Conservation (phyloP, 2,797 vertebrate species). For the Molossus alvarezi region DNA sequence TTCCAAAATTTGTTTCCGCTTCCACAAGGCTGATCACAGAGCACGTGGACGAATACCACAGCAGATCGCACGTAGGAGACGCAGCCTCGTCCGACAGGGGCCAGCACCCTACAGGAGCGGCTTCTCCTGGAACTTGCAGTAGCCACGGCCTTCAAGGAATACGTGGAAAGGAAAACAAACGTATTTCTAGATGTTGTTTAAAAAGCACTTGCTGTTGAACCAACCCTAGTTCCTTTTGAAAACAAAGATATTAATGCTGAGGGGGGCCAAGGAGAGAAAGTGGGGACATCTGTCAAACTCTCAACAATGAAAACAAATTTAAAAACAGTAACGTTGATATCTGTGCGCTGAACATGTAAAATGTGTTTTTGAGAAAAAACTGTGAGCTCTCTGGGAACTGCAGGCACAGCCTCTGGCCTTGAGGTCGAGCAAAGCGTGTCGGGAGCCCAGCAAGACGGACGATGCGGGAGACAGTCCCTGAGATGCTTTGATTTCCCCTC, state of each 20-base stretch:
- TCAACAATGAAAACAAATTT: no score
- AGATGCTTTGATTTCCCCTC: background rate
- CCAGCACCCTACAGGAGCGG: accelerated
- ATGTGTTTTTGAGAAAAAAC: background rate
- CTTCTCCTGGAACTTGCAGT: accelerated
- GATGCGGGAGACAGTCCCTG: accelerated
- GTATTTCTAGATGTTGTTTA: background rate
- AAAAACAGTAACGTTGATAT: background rate
- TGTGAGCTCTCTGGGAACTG: accelerated
- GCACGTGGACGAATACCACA: no score
- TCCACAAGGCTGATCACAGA: background rate
- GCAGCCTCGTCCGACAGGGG: accelerated
- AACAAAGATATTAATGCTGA: background rate
- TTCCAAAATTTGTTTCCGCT: background rate
- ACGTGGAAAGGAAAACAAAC: background rate
- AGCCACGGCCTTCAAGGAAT: no score
- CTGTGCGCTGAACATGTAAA: background rate
- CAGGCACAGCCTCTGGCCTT: background rate
- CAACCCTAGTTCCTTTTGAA: background rate
- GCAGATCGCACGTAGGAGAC: no score
- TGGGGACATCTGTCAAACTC: no score
- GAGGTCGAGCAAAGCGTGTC: background rate
- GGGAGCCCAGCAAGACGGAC: no score
- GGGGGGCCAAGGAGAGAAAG: no score
- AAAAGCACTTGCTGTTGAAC: background rate